Evolutionary conservation across 1,140 invertebrate species (phyloP), one percentile per base, ranked within the genome.

Genomic region (Drosophila malerkotliana): DNA sequence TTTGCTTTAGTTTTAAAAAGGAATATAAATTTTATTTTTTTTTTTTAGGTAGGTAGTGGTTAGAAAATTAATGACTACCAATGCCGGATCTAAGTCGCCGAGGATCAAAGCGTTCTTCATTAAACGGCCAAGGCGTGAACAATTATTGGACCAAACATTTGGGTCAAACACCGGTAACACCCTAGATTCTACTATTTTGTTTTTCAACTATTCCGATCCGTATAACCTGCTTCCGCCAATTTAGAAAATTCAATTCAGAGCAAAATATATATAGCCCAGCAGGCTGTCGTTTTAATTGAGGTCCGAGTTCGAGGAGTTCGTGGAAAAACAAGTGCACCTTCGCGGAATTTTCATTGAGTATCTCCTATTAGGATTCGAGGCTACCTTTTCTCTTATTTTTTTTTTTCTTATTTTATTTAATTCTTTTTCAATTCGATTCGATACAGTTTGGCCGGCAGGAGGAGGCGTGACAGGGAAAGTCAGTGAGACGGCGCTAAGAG

Each of bases 61-160:
- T 15, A 6, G 10, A 18, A 30, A 52, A 73, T 73, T 73, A 73
- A 74, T 74, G 52, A 54, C 47, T 14, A 6, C 41, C 34, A 37
- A 24, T 28, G 48, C 64, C 64, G 67, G 68, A 73, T 64, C 59
- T 32, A 18, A 44, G 41, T 14, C 28, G 24, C 39, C n/a, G 41
- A 18, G 41, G 47, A 81, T 85, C 82, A 85, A 85, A 85, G 77
- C 63, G 49, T 6, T 54, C 34, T 64, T 60, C 48, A 84, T 77
- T 80, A 63, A 37, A 57, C 68, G 73, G 57, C 71, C 83, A 44
- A 87, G 82, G 82, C 82, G 82, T 87, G 82, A 87, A 87, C 83
- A 87, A 87, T 87, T 87, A 88, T 76, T 37, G 69, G 44, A 61
- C 82, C 39, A 87, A 87, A 85, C 82, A 85, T 87, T 85, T 78